Percentiles rank a stretch among this genome's conserved stretches.
phyloP scores from a whole-genome alignment of 2,113 vertebrate genomes.

The Chaenogobius annularis region DNA sequence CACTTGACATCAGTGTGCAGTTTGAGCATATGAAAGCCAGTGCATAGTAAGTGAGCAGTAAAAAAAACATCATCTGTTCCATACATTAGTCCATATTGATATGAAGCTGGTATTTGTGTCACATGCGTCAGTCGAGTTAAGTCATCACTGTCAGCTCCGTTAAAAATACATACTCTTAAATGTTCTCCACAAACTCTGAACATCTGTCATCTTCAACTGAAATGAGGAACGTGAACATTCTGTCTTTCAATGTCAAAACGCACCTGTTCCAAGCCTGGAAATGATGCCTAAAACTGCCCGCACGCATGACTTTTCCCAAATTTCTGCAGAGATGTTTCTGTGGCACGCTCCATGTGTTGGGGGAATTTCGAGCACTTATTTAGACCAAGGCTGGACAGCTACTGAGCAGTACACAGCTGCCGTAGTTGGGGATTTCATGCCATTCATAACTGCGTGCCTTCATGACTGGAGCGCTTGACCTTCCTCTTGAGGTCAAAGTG shows the following conservation, averaged over 20 bases:
- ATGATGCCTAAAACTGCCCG: not conserved
- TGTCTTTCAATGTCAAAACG: constrained; percentile 2
- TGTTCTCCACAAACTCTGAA: not conserved
- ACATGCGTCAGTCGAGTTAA: constrained; percentile 3
- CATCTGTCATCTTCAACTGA: not conserved
- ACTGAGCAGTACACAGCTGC: constrained; percentile 51
- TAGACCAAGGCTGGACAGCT: constrained; percentile 20
- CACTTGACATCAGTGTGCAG: not conserved
- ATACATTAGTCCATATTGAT: not conserved
- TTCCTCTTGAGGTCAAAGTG: constrained; percentile 39
- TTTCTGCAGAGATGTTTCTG: not conserved
- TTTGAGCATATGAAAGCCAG: not conserved
- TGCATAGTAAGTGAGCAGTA: not conserved
- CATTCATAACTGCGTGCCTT: constrained; percentile 40
- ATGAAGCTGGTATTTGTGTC: not conserved
- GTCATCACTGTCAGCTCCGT: not conserved
- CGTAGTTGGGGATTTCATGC: constrained; percentile 30
- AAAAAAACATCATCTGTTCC: not conserved
- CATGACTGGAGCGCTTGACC: constrained; percentile 25
- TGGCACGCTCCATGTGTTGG: not conserved
- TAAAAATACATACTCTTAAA: constrained; percentile 3
- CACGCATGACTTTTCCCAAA: not conserved
- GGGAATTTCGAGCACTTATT: not conserved
- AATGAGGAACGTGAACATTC: not conserved
- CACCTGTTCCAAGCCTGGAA: not conserved